These are phyloP conservation scores for Plemyria rubiginata DNA, from an alignment of 2,888 invertebrate species.

Conservation along the genomic window DNA sequence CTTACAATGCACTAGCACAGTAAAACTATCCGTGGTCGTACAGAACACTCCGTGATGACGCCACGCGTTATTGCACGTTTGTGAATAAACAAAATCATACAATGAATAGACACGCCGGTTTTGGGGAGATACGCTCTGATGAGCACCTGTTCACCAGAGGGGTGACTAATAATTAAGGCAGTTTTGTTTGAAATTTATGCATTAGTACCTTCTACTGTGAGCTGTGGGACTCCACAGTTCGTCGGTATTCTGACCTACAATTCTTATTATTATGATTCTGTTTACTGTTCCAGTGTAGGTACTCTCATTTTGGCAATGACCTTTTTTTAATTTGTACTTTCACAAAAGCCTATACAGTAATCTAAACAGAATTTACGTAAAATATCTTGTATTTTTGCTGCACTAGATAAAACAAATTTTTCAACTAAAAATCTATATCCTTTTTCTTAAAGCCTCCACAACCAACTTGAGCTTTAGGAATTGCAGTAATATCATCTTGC, in stretches of 20 bases:
- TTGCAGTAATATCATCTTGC: constrained; percentile 84
- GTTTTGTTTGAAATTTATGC: constrained; percentile 80
- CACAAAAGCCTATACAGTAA: too few relatives aligned
- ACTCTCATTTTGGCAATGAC: background rate
- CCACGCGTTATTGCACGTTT: constrained; percentile 57
- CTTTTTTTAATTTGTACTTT: background rate
- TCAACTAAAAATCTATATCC: constrained; percentile 86
- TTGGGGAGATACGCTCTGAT: constrained; percentile 83
- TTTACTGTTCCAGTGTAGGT: background rate
- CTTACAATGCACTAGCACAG: constrained; percentile 9
- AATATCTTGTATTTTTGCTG: constrained; percentile 20
- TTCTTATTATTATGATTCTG: background rate
- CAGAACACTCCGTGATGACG: constrained; percentile 38
- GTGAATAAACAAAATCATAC: constrained; percentile 69
- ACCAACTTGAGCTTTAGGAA: constrained; percentile 71
- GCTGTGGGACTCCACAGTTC: constrained; percentile 16
- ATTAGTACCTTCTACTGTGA: constrained; percentile 54
- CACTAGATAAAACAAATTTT: background rate
- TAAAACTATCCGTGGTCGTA: background rate
- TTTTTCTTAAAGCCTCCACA: constrained; percentile 86
- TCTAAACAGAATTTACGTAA: background rate
- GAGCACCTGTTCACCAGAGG: constrained; percentile 67
- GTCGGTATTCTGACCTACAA: constrained; percentile 16
- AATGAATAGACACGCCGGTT: constrained; percentile 80
- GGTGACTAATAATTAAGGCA: constrained; percentile 84